Evolutionary conservation across 2,113 vertebrate genomes (phyloP).

Genomic region (Uria aalge): DNA sequence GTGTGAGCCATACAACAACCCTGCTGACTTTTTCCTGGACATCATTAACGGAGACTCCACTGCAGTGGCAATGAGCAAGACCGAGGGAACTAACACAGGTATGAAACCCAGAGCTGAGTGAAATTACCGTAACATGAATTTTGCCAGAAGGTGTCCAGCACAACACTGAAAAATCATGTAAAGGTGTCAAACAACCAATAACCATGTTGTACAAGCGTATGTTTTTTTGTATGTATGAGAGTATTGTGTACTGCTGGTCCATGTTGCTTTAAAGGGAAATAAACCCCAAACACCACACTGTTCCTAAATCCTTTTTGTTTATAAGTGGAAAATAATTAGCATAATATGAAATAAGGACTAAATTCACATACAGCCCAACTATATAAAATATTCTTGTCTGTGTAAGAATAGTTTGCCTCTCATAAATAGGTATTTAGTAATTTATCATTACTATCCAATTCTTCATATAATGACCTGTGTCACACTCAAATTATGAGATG

Average conservation of each 20-base stretch:
- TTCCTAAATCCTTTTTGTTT: neutral
- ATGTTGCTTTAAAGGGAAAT: neutral
- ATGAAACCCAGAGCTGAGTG: neutral
- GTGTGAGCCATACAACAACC: conserved; percentile 93
- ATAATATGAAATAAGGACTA: neutral
- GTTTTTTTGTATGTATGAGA: neutral
- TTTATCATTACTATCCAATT: neutral
- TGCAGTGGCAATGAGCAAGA: conserved; percentile 50
- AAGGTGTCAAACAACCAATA: neutral
- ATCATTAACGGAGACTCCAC: conserved; percentile 91
- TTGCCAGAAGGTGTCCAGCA: neutral
- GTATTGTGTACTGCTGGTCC: neutral
- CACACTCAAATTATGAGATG: neutral
- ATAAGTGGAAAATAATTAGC: neutral
- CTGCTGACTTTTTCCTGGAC: conserved; percentile 94
- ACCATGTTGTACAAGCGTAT: rapidly evolving
- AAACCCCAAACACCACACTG: rapidly evolving
- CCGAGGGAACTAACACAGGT: conserved; percentile 66
- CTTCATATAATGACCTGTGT: neutral
- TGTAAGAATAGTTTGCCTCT: neutral
- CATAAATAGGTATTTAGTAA: neutral
- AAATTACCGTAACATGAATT: neutral
- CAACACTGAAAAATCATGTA: neutral
- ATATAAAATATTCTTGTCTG: neutral
- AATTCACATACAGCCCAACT: neutral